Conservation (phyloP, 2,888 invertebrate species). For the Pogonocherus hispidulus region DNA sequence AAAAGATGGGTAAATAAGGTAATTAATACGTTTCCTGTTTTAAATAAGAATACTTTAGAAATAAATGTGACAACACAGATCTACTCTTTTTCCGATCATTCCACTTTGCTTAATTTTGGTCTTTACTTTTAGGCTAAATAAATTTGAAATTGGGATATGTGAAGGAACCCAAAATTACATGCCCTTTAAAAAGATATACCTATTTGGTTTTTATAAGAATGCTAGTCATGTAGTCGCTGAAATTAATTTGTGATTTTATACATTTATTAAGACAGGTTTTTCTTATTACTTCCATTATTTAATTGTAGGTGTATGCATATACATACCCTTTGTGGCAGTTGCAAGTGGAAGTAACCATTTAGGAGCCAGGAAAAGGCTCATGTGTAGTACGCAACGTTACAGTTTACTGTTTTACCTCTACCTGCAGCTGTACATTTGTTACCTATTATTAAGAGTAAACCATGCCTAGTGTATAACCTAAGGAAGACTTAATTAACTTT, state of each 20-base stretch:
- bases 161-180: no score
- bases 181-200: neutral
- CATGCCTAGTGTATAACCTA: conserved; percentile 35
- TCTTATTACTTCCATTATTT: conserved; percentile 1
- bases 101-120: no score
- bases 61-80: no score
- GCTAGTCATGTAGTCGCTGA: conserved; percentile 9
- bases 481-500: conserved; percentile 37
- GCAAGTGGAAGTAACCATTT: neutral
- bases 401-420: conserved; percentile 1
- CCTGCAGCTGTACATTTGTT: conserved; percentile 28
- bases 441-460: conserved; percentile 27
- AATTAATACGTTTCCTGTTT: no score
- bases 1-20: no score
- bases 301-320: neutral
- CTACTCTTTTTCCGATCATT: no score
- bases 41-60: no score
- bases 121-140: no score
- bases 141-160: no score
- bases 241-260: conserved; percentile 21
- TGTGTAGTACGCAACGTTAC: no score
- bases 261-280: conserved; percentile 2
- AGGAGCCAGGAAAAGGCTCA: no score
- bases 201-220: neutral
- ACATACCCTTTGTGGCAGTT: neutral